phyloP scores from a whole-genome alignment of 2,888 invertebrate genomes.

The Mythimna loreyi region DNA sequence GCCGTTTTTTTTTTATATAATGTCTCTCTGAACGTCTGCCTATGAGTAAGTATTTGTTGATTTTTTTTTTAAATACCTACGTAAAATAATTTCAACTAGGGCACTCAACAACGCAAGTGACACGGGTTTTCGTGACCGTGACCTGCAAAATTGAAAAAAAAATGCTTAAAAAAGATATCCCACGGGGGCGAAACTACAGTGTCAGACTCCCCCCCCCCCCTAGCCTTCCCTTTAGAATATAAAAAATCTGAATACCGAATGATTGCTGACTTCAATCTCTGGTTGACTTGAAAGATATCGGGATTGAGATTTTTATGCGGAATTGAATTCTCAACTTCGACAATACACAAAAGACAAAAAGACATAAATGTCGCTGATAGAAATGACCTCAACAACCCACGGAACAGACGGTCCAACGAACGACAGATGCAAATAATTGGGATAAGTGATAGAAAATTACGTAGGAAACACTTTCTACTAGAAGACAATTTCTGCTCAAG shows the following conservation, averaged over 20 bases:
- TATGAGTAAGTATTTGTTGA: not conserved
- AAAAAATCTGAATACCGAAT: too few relatives aligned
- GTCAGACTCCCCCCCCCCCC: too few relatives aligned
- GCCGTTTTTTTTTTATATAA: not conserved
- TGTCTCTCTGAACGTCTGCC: not conserved
- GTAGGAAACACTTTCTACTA: constrained; percentile 45
- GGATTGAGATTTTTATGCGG: too few relatives aligned
- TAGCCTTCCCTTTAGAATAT: too few relatives aligned
- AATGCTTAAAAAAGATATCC: too few relatives aligned
- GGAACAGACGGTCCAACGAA: constrained; percentile 42
- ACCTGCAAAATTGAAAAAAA: too few relatives aligned
- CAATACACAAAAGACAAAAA: constrained; percentile 19
- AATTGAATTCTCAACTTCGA: too few relatives aligned
- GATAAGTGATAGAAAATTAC: constrained; percentile 64
- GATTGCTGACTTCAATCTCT: too few relatives aligned
- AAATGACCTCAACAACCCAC: constrained; percentile 45
- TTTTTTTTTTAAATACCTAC: not conserved
- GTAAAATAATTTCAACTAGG: not conserved
- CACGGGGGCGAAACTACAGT: too few relatives aligned
- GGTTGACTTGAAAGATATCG: too few relatives aligned
- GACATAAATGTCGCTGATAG: constrained; percentile 33
- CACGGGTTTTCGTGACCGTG: too few relatives aligned
- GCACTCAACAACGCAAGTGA: not conserved
- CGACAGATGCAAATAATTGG: constrained; percentile 66
- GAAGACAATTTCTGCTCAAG: constrained; percentile 46